Conservation (phyloP, 1,140 invertebrate genomes). For the Zophobas morio region DNA sequence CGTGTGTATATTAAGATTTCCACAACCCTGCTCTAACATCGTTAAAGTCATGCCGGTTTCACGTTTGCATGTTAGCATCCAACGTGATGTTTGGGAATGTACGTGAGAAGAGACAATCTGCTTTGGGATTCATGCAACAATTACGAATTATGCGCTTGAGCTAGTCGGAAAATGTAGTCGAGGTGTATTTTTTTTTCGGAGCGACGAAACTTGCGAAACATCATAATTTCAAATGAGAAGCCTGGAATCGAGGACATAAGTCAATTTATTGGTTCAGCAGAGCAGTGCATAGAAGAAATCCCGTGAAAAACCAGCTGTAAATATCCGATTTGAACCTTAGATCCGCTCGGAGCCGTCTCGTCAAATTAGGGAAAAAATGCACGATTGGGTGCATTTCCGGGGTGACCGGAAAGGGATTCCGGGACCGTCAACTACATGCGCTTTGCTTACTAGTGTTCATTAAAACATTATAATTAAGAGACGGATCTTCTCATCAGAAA, state of each 20-base stretch:
- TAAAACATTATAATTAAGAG: constrained; percentile 41
- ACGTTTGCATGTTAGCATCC: constrained; percentile 12
- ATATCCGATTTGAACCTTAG: constrained; percentile 29
- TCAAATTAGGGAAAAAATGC: constrained; percentile 21
- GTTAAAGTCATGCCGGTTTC: constrained; percentile 18
- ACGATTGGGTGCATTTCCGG: constrained; percentile 10
- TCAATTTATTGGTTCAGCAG: constrained; percentile 41
- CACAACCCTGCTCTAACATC: neutral
- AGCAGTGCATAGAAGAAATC: constrained; percentile 30
- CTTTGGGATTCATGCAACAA: constrained; percentile 6
- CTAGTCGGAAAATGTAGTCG: neutral
- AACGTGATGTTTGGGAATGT: constrained; percentile 5
- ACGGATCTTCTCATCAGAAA: constrained; percentile 38
- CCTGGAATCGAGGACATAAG: neutral
- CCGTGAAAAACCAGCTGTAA: constrained; percentile 35
- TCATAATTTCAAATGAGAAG: constrained; percentile 30
- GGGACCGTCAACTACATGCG: constrained; percentile 15
- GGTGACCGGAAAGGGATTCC: neutral
- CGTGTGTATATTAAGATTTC: constrained; percentile 27
- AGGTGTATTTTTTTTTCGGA: neutral
- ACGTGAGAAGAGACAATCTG: constrained; percentile 17
- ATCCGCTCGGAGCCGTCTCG: constrained; percentile 9
- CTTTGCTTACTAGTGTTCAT: constrained; percentile 36
- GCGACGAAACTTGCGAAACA: constrained; percentile 13
- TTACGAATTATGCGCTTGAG: constrained; percentile 1